Conservation (phyloP, 2,797 vertebrate genomes). For the Sebastiscus tertius region DNA sequence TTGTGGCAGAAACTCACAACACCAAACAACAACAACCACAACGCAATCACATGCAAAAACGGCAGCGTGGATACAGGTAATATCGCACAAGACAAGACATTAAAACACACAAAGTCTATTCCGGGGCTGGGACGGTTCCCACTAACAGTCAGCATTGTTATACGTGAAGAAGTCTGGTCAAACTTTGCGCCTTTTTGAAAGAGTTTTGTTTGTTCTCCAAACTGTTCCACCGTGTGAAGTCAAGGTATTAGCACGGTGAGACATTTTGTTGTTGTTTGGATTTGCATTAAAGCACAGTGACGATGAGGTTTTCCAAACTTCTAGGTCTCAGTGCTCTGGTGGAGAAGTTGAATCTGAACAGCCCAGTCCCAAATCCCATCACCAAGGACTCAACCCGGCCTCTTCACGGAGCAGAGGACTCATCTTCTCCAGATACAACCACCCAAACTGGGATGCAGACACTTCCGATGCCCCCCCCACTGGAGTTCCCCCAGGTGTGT, state of each 20-base stretch:
- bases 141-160: neutral
- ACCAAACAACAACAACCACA: slow-evolving; percentile 71
- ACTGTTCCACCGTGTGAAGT: neutral
- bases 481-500: slow-evolving; percentile 73
- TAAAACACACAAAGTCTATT: neutral
- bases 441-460: neutral
- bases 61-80: slow-evolving; percentile 40
- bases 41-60: neutral
- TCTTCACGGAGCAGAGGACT: neutral
- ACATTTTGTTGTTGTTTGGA: neutral
- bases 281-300: neutral
- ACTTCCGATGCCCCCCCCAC: slow-evolving; percentile 58
- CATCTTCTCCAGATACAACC: neutral
- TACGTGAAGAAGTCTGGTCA: neutral
- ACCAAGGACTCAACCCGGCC: neutral
- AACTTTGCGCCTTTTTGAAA: neutral
- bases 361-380: neutral
- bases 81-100: neutral
- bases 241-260: neutral
- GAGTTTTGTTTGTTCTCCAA: neutral
- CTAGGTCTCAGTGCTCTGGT: slow-evolving; percentile 35
- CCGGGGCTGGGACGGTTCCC: neutral
- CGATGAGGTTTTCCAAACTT: neutral
- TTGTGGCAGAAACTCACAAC: slow-evolving; percentile 80
- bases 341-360: slow-evolving; percentile 34